Base-by-base conservation (phyloP, 2,113 vertebrate genomes). In the Dipodomys ordii region DNA sequence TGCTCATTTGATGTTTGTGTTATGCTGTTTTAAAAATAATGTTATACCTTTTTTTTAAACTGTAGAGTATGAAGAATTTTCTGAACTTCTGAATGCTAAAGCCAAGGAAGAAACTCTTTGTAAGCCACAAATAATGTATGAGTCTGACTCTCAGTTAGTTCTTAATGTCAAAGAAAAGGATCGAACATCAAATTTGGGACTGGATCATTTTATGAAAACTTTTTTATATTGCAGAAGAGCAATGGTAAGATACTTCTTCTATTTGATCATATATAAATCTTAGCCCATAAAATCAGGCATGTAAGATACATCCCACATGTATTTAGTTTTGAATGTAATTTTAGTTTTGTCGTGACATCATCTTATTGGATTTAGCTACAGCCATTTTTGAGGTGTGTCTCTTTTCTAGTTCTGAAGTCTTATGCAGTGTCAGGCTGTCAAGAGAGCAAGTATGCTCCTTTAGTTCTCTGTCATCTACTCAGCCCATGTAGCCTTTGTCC, bases 211-310 rank as follows among this genome's bases (percentile, higher is more conserved):
- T 88, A 95, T 93, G 92, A 99, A 98, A 94, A 98, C 98, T 11
- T 98, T 98, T 94, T 64, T 98, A 65, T 96, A 99, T 97, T 98
- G 99, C 92, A 98, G 96, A 95, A 99, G 98, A 98, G 99, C 99
- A 60, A 98, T 98, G 98, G 99, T 99, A 98, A 98, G 73, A 27
- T 72, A 64, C 30, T 53, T 35, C 4, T 92, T 88, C 18, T 8
- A 35, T 82, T 88, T 76, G 67, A 67, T 94, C 22, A 53, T 27
- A 10, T 78, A 20, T 62, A 73, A 77, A n/a, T 72, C 32, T 74
- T 27, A 72, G 74, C 32, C 69, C n/a, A 27, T 71, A 18, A 76
- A 27, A 19, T 32, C 1, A 10, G 68, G 7, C 8, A 10, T 73
- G 3, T 62, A 35, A 39, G 27, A 80, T 46, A 80, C 39, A 49